Conservation (phyloP, 2,113 vertebrate species). For the Zonotrichia leucophrys region DNA sequence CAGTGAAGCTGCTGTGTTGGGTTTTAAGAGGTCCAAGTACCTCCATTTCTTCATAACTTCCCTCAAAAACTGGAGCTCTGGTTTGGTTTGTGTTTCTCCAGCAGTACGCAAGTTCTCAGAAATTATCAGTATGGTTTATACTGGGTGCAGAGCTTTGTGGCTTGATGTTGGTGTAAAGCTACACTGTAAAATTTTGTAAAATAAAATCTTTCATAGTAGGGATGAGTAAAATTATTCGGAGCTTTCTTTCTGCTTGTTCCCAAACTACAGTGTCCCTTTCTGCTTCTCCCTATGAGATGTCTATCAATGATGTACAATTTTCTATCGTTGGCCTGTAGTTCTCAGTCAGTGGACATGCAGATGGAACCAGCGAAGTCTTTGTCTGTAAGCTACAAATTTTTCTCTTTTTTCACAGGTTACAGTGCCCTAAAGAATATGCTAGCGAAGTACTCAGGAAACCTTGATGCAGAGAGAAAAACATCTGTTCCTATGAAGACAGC, state of each 20-base stretch:
- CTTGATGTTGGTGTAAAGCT: background rate
- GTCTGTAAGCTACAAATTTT: background rate
- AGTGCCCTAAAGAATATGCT: background rate
- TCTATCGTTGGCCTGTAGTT: background rate
- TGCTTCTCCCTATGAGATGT: background rate
- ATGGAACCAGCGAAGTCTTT: background rate
- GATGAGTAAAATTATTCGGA: rapidly evolving
- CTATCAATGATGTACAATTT: background rate
- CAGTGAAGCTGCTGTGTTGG: background rate
- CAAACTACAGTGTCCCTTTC: background rate
- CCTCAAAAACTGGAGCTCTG: background rate
- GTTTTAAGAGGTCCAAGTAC: background rate
- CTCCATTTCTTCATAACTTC: background rate
- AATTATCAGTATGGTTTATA: background rate
- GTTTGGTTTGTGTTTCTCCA: background rate
- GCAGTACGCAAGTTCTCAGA: background rate
- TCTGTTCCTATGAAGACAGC: background rate
- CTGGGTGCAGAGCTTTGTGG: background rate
- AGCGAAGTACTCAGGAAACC: background rate
- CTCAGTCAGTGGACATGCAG: background rate
- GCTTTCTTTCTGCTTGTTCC: background rate
- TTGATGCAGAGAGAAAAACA: background rate
- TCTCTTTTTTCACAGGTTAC: background rate
- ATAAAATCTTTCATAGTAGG: background rate
- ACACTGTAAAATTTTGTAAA: background rate